phyloP scores from a whole-genome alignment of 2,797 vertebrate genomes.

The Squalus acanthias region DNA sequence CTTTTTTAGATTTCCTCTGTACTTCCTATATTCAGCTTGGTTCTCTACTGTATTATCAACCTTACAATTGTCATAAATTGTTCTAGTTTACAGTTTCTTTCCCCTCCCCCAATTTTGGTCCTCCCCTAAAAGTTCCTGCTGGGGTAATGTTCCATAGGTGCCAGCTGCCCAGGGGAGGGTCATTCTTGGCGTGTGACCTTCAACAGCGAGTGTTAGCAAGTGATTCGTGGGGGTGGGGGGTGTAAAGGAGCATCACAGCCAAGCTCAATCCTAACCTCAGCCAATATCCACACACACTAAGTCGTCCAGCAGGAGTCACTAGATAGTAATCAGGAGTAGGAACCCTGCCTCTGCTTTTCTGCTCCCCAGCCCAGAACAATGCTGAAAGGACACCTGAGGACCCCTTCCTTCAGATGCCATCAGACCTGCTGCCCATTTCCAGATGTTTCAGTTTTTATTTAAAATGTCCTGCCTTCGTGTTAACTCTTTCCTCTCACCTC shows the following conservation, averaged over 20 bases:
- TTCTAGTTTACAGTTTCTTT: background rate
- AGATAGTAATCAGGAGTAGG: background rate
- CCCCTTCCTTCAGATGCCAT: background rate
- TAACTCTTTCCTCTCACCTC: slow-evolving; percentile 63
- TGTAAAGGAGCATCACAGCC: background rate
- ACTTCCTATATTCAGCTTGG: background rate
- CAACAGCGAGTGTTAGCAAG: background rate
- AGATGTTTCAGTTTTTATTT: background rate
- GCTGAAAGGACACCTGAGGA: too few species aligned
- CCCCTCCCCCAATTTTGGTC: background rate
- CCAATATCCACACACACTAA: background rate
- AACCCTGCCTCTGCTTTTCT: background rate
- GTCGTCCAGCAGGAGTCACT: background rate
- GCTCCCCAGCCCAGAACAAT: background rate
- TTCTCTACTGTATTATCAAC: background rate
- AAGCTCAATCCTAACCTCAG: background rate
- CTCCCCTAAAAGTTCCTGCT: background rate
- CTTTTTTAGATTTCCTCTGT: background rate
- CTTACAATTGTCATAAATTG: background rate
- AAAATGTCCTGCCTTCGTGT: background rate
- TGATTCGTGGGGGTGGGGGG: background rate
- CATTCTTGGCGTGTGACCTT: background rate
- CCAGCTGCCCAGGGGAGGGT: background rate
- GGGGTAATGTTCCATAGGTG: background rate
- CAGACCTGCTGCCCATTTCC: background rate